A percentile compares a stretch with the other conserved stretches of the same genome.
Conservation (phyloP, 53 echinoderm and acorn worm species). For the Paelopatides confundens region DNA sequence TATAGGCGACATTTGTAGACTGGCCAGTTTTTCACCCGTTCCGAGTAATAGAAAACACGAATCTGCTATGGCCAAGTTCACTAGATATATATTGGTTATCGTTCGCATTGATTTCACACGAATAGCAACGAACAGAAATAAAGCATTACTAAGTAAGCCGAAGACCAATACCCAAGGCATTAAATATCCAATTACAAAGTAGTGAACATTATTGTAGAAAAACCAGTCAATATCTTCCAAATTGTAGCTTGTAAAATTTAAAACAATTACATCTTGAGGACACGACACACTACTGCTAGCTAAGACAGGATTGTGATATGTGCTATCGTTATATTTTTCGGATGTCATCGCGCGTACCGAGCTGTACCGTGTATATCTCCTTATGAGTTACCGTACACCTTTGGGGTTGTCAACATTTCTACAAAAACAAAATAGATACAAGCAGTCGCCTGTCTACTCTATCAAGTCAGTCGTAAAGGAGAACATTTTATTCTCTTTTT, state of each 20-base stretch:
- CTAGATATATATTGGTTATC: constrained; percentile 40
- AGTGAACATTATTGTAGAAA: background rate
- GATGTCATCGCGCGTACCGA: too few species aligned
- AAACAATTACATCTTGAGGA: background rate
- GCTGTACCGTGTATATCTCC: too few species aligned
- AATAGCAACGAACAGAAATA: constrained; percentile 14
- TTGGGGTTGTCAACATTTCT: too few species aligned
- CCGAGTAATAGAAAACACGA: background rate
- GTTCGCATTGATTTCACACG: constrained; percentile 39
- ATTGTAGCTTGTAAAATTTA: background rate
- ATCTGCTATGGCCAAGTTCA: constrained; percentile 50
- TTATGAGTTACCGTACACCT: too few species aligned
- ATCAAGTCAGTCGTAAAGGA: too few species aligned
- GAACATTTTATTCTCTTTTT: too few species aligned
- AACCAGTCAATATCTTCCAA: constrained; percentile 4
- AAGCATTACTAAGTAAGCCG: constrained; percentile 34
- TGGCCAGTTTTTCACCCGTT: constrained; percentile 30
- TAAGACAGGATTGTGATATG: too few species aligned
- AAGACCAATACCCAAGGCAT: constrained; percentile 43
- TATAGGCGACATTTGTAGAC: constrained; percentile 2
- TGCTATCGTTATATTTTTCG: too few species aligned
- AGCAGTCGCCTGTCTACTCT: too few species aligned
- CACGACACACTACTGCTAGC: too few species aligned
- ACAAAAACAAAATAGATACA: too few species aligned
- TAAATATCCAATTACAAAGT: background rate